Conservation (phyloP, 1,140 invertebrate species). For the Neodiprion lecontei region DNA sequence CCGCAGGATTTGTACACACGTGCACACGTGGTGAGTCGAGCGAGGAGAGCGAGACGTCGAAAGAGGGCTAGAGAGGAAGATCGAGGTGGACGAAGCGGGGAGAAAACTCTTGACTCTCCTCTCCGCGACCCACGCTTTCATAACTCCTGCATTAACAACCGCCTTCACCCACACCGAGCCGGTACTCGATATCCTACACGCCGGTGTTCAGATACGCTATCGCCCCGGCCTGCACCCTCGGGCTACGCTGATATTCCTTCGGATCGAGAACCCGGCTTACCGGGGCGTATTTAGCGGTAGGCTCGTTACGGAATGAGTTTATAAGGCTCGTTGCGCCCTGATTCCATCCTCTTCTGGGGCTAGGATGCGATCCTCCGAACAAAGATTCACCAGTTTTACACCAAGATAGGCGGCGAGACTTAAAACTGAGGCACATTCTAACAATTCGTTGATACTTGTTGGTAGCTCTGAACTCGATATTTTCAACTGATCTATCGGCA, state of each 20-base stretch:
- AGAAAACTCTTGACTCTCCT: background rate
- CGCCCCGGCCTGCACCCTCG: background rate
- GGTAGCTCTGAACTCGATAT: no score
- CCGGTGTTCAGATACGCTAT: slow-evolving; percentile 1
- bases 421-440: no score
- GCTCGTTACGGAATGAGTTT: slow-evolving; percentile 7
- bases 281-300: slow-evolving; percentile 6
- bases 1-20: no score
- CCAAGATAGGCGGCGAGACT: no score
- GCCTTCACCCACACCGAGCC: slow-evolving; percentile 1
- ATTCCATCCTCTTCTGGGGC: no score
- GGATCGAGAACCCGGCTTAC: background rate
- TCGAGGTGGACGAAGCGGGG: no score
- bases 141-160: slow-evolving; percentile 7
- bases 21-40: background rate
- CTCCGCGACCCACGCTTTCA: background rate
- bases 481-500: no score
- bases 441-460: no score
- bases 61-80: background rate
- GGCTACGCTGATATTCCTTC: background rate
- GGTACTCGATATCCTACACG: background rate
- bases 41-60: background rate
- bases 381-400: no score
- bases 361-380: no score
- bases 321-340: background rate